A percentile compares a stretch with the other conserved stretches of the same genome.
Conservation (phyloP, 1,140 invertebrate genomes). For the Cherax quadricarinatus region DNA sequence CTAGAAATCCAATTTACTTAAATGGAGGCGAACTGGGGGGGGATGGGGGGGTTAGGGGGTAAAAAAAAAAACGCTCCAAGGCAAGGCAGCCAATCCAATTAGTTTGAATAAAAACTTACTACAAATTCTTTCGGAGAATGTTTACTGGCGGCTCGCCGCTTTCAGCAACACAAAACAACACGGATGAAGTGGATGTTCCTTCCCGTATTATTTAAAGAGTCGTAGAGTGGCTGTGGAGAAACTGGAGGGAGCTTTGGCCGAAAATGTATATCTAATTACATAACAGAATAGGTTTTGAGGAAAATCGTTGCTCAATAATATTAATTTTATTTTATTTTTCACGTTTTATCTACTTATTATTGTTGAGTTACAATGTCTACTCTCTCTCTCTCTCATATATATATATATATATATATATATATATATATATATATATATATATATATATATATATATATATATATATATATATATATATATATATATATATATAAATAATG, state of each 20-base stretch:
- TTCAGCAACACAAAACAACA: background rate
- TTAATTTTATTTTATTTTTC: no score
- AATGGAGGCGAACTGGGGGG: background rate
- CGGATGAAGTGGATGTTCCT: background rate
- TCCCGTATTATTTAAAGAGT: background rate
- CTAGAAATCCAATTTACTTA: background rate
- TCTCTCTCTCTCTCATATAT: no score
- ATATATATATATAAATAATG: background rate
- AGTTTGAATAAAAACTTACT: background rate
- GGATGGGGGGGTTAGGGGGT: no score
- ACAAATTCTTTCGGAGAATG: background rate
- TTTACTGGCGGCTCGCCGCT: background rate
- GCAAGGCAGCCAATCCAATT: background rate
- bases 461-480: constrained; percentile 4
- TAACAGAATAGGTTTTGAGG: background rate
- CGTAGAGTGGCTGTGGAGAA: background rate
- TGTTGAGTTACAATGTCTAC: no score
- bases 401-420: no score
- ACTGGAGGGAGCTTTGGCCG: background rate
- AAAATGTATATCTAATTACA: background rate
- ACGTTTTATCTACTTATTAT: no score
- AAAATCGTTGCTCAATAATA: no score
- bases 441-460: constrained; percentile 1
- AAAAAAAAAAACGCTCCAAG: background rate
- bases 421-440: no score